Evolutionary conservation across 2,888 invertebrate genomes (phyloP).

Genomic region (Allygus modestus): DNA sequence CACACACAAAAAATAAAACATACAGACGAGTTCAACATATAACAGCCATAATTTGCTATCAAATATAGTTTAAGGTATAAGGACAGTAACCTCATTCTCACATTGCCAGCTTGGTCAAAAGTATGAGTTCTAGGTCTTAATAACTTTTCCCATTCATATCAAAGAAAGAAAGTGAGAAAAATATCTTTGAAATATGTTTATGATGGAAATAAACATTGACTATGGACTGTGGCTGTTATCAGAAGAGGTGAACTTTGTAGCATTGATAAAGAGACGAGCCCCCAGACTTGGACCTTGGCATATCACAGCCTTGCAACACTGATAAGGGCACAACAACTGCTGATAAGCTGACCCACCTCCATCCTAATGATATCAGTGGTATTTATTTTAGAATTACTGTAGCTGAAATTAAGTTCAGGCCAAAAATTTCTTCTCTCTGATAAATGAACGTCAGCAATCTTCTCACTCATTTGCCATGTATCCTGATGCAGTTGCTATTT

Average conservation of each 20-base stretch:
- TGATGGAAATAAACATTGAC: conserved; percentile 1
- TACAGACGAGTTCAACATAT: too few species aligned
- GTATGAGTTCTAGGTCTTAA: too few species aligned
- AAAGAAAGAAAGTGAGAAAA: not conserved
- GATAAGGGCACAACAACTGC: not conserved
- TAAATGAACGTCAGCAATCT: too few species aligned
- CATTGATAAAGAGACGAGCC: not conserved
- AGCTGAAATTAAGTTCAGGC: not conserved
- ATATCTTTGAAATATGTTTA: not conserved
- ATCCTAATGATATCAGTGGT: not conserved
- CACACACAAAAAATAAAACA: too few species aligned
- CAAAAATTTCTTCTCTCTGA: too few species aligned
- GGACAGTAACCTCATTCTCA: too few species aligned
- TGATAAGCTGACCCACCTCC: conserved; percentile 15
- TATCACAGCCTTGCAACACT: conserved; percentile 5
- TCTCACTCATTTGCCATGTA: too few species aligned
- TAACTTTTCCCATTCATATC: not conserved
- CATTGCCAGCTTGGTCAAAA: too few species aligned
- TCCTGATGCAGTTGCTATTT: not conserved
- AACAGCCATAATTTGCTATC: too few species aligned
- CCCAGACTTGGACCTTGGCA: conserved; percentile 15
- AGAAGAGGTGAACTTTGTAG: not conserved
- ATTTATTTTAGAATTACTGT: not conserved
- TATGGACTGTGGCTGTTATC: not conserved
- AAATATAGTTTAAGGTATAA: too few species aligned